Evolutionary conservation across 2,797 vertebrate genomes (phyloP), one percentile per base, ranked within the genome.

Genomic region (Pogoniulus pusillus): DNA sequence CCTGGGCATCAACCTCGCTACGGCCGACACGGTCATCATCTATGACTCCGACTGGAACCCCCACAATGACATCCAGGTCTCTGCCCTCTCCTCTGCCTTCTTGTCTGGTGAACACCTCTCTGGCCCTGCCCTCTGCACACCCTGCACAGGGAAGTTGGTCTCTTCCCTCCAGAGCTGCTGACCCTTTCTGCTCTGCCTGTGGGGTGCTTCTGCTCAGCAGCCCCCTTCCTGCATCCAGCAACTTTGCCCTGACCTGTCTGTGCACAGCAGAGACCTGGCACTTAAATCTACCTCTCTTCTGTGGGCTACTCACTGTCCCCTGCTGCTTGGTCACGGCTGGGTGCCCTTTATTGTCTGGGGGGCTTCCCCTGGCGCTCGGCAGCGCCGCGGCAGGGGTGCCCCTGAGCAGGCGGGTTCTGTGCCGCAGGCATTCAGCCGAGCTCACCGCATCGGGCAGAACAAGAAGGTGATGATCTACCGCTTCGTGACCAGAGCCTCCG

Each of bases 391-490:
- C 41, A 16, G 41, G 41, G 41, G 41, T 41, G 41, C 0, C 60
- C 58, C n/a, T 45, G 0, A 0, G 3, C 74, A 47, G 69, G 69
- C 7, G 10, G 0, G 0, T 20, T 3, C n/a, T 82, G 23, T 63
- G 18, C 58, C 82, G 1, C 95, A 99, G 99, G 99, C 99, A 0
- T 99, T 99, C 89, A 99, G 99, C 98, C 97, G 99, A 51, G 99
- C 99, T 17, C 99, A 99, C 95, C 98, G 99, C 35, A 99, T 99
- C 0, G 99, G 99, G 34, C 99, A 99, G 96, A 99, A 99, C 95
- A 99, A 96, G 97, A 99, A 99, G 96, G 99, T 99, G 92, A 99
- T 99, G 99, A 99, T 99, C 95, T 99, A 99, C 88, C 98, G 99
- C 54, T 99, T 99, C 1, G 99, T 99, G 96, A 99, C 99, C 0